phyloP scores from a whole-genome alignment of 2,888 invertebrate species.

The Germaria angustata region DNA sequence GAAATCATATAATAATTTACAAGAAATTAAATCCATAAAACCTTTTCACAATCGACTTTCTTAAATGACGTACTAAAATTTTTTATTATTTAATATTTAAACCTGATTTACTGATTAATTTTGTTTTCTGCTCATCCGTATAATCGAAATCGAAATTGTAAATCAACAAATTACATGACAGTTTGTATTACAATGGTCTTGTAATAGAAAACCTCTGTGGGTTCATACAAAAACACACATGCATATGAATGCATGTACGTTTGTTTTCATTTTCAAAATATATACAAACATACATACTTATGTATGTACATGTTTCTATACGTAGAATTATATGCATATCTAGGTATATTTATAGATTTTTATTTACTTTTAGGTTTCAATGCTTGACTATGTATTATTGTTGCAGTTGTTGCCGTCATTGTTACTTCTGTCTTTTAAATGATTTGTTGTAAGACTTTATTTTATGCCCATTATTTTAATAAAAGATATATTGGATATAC shows the following conservation, averaged over 20 bases:
- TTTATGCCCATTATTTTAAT: constrained; percentile 60
- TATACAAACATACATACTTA: no score
- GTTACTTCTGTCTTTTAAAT: constrained; percentile 55
- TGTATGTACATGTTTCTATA: no score
- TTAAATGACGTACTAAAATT: not conserved
- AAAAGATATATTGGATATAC: constrained; percentile 27
- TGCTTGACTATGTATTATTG: not conserved
- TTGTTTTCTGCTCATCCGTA: constrained; percentile 7
- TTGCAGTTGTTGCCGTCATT: constrained; percentile 29
- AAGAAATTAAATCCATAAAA: no score
- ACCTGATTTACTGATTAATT: constrained; percentile 11
- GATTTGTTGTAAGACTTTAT: constrained; percentile 55
- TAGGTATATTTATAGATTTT: no score
- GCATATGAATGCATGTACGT: not conserved
- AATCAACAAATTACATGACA: constrained; percentile 20
- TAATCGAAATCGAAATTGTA: constrained; percentile 41
- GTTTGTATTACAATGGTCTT: constrained; percentile 45
- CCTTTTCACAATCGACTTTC: no score
- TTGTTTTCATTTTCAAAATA: constrained; percentile 8
- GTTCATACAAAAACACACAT: no score
- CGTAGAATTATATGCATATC: no score
- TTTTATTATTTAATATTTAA: constrained; percentile 12
- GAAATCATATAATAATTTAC: no score
- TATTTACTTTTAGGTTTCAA: constrained; percentile 38
- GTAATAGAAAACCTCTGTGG: constrained; percentile 47